Conservation (phyloP, 2,888 invertebrate genomes). For the Eristalinus sepulchralis region DNA sequence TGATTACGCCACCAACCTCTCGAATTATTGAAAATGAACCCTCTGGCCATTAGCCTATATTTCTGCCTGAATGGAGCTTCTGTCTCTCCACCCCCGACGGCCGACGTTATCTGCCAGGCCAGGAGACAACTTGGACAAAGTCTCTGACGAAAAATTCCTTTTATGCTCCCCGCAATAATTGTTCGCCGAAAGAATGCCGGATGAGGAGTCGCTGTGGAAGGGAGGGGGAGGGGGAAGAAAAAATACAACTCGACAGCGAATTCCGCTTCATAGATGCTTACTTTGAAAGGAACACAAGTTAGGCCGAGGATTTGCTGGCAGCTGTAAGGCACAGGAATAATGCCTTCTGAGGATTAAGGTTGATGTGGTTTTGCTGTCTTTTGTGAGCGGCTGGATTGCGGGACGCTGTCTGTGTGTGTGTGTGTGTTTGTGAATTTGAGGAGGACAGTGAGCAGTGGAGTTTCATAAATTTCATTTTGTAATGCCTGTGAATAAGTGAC, state of each 20-base stretch:
- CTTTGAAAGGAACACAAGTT: background rate
- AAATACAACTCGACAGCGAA: background rate
- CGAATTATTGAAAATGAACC: slow-evolving; percentile 47
- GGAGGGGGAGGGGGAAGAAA: background rate
- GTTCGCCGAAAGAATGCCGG: slow-evolving; percentile 13
- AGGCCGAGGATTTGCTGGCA: background rate
- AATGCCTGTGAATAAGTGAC: background rate
- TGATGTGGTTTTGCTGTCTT: slow-evolving; percentile 23
- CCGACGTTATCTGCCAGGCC: background rate
- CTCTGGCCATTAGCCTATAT: slow-evolving; percentile 28
- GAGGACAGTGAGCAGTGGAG: background rate
- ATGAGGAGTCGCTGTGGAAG: background rate
- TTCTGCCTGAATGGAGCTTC: slow-evolving; percentile 23
- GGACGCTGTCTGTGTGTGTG: background rate
- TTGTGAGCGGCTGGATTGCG: background rate
- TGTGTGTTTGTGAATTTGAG: slow-evolving; percentile 13
- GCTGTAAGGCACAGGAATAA: slow-evolving; percentile 14
- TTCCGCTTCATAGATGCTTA: background rate
- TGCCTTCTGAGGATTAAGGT: slow-evolving; percentile 15
- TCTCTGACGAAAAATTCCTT: slow-evolving; percentile 7
- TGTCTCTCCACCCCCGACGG: background rate
- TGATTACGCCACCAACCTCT: slow-evolving; percentile 20
- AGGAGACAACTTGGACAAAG: slow-evolving; percentile 12
- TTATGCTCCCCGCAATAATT: slow-evolving; percentile 25
- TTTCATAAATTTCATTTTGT: background rate